Evolutionary conservation across 1,140 invertebrate genomes (phyloP), one percentile per base, ranked within the genome.

Genomic region (Muscidifurax raptorellus): DNA sequence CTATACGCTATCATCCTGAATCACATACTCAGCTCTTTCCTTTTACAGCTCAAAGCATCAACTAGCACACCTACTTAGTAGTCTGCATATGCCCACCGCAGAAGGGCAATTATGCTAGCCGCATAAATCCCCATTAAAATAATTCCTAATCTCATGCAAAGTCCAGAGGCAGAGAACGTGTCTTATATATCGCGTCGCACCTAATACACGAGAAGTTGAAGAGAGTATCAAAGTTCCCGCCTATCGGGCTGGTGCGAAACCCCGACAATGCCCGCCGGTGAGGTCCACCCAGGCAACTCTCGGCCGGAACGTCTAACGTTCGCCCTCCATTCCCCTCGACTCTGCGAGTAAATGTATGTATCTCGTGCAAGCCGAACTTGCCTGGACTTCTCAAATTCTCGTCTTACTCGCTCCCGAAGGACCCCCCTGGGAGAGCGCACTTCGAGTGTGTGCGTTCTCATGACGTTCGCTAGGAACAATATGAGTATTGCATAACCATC

Each of bases 181-280:
- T 79, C n/a, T n/a, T n/a, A n/a, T 84, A 69, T 47, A 81, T 81
- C 9, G 59, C 71, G 15, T 15, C n/a, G 27, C 18, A 28, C 25
- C 32, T 71, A 72, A 81, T 69, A 25, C 64, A 28, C 25, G n/a
- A 30, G 32, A 69, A 36, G 10, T 28, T 69, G 28, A 28, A 74
- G 36, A 9, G 40, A 69, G 27, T 27, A 75, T 36, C 64, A 28
- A 83, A 83, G 59, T 83, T 69, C 52, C 22, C 79, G 12, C 59
- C 64, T 28, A 22, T 47, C 67, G 30, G 36, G 1, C 76, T 77
- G 40, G 67, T 83, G 86, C 84, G 85, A 89, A 90, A 86, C 77
- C 89, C 87, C 77, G 88, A 90, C 87, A 88, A 89, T 90, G 89
- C 87, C 86, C 88, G 86, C 82, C 80, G 86, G 87, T 72, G 30